phyloP scores from a whole-genome alignment of 1,140 invertebrate species.

The Lepidurus arcticus region DNA sequence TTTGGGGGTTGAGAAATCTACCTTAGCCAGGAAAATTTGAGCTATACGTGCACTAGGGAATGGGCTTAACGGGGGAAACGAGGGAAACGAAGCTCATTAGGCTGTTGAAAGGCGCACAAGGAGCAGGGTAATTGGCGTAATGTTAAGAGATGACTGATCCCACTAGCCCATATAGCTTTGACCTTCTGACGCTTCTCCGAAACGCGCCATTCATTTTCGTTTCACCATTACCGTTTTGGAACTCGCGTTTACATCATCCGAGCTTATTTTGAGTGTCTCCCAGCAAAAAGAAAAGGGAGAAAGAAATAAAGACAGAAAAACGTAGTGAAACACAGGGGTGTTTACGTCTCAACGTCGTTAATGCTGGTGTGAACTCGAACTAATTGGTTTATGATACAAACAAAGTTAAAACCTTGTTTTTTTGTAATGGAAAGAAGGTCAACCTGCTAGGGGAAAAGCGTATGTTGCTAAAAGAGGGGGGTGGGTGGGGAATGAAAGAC shows the following conservation, averaged over 20 bases:
- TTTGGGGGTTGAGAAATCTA: neutral
- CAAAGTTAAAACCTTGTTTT: neutral
- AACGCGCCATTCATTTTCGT: too few species aligned
- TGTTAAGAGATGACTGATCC: too few species aligned
- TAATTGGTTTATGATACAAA: slow-evolving; percentile 16
- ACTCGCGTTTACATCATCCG: too few species aligned
- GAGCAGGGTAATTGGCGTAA: neutral
- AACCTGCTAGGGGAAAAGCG: neutral
- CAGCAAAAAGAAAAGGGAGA: neutral
- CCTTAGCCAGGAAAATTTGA: neutral
- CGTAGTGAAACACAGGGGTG: neutral
- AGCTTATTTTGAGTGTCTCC: too few species aligned
- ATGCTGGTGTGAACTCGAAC: neutral
- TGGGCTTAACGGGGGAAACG: neutral
- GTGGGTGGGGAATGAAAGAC: neutral
- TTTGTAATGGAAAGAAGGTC: neutral
- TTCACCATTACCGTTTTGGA: too few species aligned
- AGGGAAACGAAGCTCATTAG: neutral
- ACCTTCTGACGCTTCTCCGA: too few species aligned
- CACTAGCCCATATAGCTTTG: too few species aligned
- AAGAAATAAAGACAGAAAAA: neutral
- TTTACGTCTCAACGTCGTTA: neutral
- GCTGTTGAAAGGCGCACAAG: neutral
- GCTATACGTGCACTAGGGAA: neutral
- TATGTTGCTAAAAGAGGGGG: neutral